phyloP scores from a whole-genome alignment of 2,797 vertebrate genomes.

The Epinephelus coioides region DNA sequence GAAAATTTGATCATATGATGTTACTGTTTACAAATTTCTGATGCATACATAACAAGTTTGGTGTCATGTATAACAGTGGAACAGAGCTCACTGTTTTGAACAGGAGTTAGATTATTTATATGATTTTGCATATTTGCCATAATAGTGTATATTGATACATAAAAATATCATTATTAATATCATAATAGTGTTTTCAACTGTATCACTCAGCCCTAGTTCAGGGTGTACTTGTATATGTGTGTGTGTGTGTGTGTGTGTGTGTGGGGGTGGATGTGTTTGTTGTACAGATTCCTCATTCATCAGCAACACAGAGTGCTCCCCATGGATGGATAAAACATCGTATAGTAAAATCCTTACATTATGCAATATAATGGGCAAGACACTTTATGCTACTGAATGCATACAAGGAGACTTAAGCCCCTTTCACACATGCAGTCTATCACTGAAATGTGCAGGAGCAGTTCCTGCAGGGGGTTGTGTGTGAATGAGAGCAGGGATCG shows the following conservation, averaged over 20 bases:
- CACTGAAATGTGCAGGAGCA: too few relatives aligned
- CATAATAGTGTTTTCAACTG: neutral
- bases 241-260: neutral
- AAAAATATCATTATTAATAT: neutral
- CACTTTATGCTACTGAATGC: neutral
- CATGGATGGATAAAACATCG: constrained; percentile 28
- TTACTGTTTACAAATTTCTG: neutral
- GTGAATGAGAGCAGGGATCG: too few relatives aligned
- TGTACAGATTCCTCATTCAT: constrained; percentile 26
- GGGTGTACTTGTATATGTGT: constrained; percentile 1
- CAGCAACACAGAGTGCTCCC: constrained; percentile 12
- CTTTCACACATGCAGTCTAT: too few relatives aligned
- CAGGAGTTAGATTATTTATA: neutral
- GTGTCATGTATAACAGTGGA: neutral
- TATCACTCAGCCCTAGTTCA: neutral
- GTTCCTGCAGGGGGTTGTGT: too few relatives aligned
- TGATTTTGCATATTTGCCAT: constrained; percentile 4
- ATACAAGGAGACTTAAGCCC: constrained; percentile 2
- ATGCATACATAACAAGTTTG: neutral
- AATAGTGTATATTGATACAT: neutral
- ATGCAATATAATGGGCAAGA: neutral
- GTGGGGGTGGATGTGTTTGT: constrained; percentile 30
- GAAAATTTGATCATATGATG: neutral
- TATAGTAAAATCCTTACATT: constrained; percentile 20
- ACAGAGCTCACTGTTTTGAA: neutral